Base-by-base conservation (phyloP, 1,140 invertebrate genomes). In the Eueides isabella region DNA sequence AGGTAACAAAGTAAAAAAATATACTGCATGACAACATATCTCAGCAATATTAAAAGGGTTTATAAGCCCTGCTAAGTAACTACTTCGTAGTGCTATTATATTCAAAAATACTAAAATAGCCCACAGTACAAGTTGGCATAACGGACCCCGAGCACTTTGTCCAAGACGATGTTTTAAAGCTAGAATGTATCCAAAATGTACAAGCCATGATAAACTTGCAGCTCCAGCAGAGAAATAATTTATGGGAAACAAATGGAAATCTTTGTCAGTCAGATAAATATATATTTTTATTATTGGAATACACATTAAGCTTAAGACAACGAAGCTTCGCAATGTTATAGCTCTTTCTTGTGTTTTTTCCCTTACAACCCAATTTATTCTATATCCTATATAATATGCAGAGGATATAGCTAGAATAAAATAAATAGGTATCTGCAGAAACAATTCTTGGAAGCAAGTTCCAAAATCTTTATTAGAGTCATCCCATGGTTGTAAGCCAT, bases 361-460 rank as follows among this genome's bases (percentile, higher is more conserved):
- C 41, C 95, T 88, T 16, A 93, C 84, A 14, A 95, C 94, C 85
- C 93, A 94, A 61, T 94, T 89, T 35, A 87, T 91, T 77, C 95
- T 95, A 80, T 94, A 94, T 23, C 96, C 97, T 75, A 96, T 95
- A 87, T 97, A 96, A 92, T 96, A 98, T 1, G 96, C 95, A 33
- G 97, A 98, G 63, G 95, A 85, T 28, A 96, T 93, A 7, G 96
- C 95, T 74, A 98, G 93, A 26, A 97, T 88, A 61, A 94, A 94
- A 75, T 96, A 95, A 35, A 96, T 85, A 29, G 97, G 97, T 71
- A 97, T 94, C 86, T 96, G 94, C 61, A 97, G 93, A 78, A 95
- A 95, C 55, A 97, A 85, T 84, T 97, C 95, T 88, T 97, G 96
- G 85, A 98, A 98, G 87, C 97, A 98, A 61, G 95, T 91, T 77